phyloP scores from a whole-genome alignment of 2,888 invertebrate genomes.

The Spisula subtruncata region DNA sequence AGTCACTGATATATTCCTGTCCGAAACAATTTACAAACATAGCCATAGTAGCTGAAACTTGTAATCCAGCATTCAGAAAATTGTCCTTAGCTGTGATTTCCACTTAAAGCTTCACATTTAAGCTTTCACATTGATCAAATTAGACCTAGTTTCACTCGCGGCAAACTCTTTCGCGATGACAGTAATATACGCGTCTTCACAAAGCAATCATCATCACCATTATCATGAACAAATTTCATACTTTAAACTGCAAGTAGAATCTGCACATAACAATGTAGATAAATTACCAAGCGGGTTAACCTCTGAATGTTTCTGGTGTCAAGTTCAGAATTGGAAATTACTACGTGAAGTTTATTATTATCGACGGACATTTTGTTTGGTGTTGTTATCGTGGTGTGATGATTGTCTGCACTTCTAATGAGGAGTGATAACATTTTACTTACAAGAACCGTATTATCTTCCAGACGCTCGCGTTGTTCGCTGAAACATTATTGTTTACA shows the following conservation, averaged over 20 bases:
- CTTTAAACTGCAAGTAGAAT: background rate
- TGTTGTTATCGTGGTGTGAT: background rate
- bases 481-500: background rate
- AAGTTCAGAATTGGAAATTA: background rate
- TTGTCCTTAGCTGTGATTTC: background rate
- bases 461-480: background rate
- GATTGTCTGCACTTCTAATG: background rate
- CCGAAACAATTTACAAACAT: too few relatives aligned
- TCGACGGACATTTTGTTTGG: background rate
- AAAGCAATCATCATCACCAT: background rate
- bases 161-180: background rate
- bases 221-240: slow-evolving; percentile 2
- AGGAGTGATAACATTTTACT: background rate
- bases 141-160: background rate
- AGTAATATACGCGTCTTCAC: too few relatives aligned
- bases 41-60: too few relatives aligned
- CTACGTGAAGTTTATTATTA: background rate
- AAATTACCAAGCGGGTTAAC: background rate
- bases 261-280: slow-evolving; percentile 5
- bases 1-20: too few relatives aligned
- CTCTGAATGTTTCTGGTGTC: background rate
- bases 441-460: background rate
- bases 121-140: slow-evolving; percentile 1
- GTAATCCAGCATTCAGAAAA: too few relatives aligned
- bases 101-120: background rate